A percentile compares a stretch with the other conserved stretches of the same genome.
Evolutionary conservation across 2,888 invertebrate genomes (phyloP).

Genomic region (Mycalesis mineus): DNA sequence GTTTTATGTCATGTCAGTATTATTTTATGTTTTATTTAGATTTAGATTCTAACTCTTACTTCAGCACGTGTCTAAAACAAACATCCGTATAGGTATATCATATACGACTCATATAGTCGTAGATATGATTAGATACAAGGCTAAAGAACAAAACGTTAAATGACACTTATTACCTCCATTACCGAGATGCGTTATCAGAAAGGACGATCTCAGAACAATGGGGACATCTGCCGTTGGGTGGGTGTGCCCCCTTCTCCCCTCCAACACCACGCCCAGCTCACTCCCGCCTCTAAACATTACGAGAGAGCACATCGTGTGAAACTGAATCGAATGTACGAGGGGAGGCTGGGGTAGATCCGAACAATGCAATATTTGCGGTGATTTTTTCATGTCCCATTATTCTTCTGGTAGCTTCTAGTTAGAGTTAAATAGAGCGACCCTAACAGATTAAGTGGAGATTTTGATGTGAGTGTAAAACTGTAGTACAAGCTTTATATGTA

Average conservation of each 20-base stretch:
- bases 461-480: slow-evolving; percentile 48
- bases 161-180: slow-evolving; percentile 9
- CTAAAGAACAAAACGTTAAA: slow-evolving; percentile 6
- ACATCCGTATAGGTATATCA: too few species aligned
- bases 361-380: slow-evolving; percentile 62
- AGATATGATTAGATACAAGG: background rate
- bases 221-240: slow-evolving; percentile 56
- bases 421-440: slow-evolving; percentile 63
- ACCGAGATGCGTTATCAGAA: slow-evolving; percentile 29
- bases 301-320: slow-evolving; percentile 54
- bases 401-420: slow-evolving; percentile 50
- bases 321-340: slow-evolving; percentile 52
- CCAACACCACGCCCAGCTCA: slow-evolving; percentile 58
- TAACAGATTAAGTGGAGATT: slow-evolving; percentile 60
- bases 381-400: slow-evolving; percentile 64
- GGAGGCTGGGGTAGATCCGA: slow-evolving; percentile 58
- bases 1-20: too few species aligned
- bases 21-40: too few species aligned
- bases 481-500: background rate
- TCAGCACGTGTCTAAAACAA: too few species aligned
- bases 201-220: slow-evolving; percentile 52
- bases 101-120: background rate
- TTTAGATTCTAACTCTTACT: too few species aligned
- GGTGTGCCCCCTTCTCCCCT: slow-evolving; percentile 46
- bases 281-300: slow-evolving; percentile 46